Evolutionary conservation across 2,888 invertebrate species (phyloP).

Genomic region (Tortrix viridana): DNA sequence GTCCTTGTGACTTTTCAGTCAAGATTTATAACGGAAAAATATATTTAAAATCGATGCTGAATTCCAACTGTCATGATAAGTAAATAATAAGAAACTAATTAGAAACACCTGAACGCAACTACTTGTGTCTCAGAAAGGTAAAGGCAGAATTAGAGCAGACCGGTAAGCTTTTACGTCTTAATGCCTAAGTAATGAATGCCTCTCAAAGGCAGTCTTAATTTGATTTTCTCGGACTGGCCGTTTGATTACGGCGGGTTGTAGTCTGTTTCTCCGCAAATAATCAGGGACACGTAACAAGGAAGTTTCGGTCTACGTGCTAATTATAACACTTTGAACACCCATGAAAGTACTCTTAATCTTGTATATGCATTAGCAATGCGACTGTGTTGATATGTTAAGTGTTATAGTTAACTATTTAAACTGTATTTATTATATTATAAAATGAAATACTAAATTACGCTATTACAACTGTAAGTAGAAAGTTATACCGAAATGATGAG

Average conservation of each 20-base stretch:
- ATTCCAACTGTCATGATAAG: neutral
- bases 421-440: too few species aligned
- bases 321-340: conserved; percentile 25
- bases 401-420: too few species aligned
- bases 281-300: conserved; percentile 38
- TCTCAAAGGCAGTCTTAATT: conserved; percentile 76
- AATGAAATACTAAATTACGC: too few species aligned
- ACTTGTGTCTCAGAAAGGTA: conserved; percentile 48
- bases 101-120: conserved; percentile 1
- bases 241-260: conserved; percentile 63
- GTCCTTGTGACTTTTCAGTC: too few species aligned
- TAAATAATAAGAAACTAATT: neutral
- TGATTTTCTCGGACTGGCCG: conserved; percentile 67
- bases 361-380: too few species aligned
- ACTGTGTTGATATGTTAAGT: too few species aligned
- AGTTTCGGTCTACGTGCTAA: conserved; percentile 35
- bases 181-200: conserved; percentile 38
- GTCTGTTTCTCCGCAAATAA: conserved; percentile 38
- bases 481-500: neutral
- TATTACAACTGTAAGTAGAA: too few species aligned
- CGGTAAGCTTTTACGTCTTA: conserved; percentile 34
- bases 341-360: neutral
- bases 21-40: too few species aligned
- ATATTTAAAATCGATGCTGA: too few species aligned
- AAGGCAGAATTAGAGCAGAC: conserved; percentile 44